Conservation (phyloP, 2,797 vertebrate genomes). For the Cryptoprocta ferox region DNA sequence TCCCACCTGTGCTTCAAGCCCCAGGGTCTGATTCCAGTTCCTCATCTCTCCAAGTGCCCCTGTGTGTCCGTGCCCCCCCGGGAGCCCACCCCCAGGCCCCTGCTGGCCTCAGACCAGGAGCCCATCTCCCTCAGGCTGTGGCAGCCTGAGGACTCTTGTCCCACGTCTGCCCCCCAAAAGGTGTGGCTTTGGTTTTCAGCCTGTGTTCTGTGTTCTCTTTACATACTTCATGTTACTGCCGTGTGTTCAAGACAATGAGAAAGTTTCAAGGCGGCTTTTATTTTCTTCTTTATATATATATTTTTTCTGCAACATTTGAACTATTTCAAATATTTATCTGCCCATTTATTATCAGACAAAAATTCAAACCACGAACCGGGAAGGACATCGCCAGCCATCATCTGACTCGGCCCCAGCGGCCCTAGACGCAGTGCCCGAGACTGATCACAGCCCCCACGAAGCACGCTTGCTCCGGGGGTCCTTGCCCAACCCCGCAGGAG, state of each 20-base stretch:
- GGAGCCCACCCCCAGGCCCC: not conserved
- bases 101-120: too few relatives aligned
- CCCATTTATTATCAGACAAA: not conserved
- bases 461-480: not conserved
- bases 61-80: fast-evolving
- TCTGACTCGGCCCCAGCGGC: not conserved
- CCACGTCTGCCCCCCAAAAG: not conserved
- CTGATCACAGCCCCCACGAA: fast-evolving
- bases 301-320: not conserved
- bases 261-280: not conserved
- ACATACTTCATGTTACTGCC: fast-evolving
- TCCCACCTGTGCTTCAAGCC: not conserved
- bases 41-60: not conserved
- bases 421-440: fast-evolving
- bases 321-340: not conserved
- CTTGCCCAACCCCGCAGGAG: fast-evolving
- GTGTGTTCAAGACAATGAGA: not conserved
- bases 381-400: not conserved
- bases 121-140: not conserved
- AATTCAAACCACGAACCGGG: not conserved
- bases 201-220: not conserved
- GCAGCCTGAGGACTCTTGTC: fast-evolving
- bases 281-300: not conserved
- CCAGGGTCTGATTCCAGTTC: not conserved
- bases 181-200: not conserved